Evolutionary conservation across 2,113 vertebrate species (phyloP).

Genomic region (Upupa epops): DNA sequence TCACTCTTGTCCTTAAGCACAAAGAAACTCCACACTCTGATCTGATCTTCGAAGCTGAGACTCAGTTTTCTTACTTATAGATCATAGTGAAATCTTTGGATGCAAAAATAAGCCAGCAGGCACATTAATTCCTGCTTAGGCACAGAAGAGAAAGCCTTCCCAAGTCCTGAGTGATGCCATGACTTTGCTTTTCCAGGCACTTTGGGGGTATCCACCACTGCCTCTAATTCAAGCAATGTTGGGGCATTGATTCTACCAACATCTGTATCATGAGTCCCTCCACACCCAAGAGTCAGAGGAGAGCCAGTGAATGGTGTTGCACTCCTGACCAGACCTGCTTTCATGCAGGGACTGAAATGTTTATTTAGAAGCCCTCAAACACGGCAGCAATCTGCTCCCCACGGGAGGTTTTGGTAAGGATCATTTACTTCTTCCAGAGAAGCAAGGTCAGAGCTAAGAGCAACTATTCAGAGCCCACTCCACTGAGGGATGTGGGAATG

Average conservation of each 20-base stretch:
- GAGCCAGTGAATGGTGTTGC: not conserved
- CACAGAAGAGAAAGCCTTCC: not conserved
- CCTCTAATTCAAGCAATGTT: not conserved
- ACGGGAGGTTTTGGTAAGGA: not conserved
- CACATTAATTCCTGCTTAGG: not conserved
- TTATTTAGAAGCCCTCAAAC: not conserved
- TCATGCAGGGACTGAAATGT: not conserved
- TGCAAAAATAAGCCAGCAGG: not conserved
- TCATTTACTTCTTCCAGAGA: not conserved
- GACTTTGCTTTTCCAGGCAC: not conserved
- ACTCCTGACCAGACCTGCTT: not conserved
- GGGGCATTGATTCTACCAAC: not conserved
- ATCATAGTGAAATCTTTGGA: not conserved
- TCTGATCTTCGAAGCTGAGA: not conserved
- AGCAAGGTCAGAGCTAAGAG: not conserved
- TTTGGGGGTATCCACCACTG: not conserved
- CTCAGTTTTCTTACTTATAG: not conserved
- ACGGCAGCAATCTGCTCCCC: not conserved
- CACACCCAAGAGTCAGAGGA: not conserved
- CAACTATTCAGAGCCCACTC: accelerated
- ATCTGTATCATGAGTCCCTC: not conserved
- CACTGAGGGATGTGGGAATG: not conserved
- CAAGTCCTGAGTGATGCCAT: not conserved
- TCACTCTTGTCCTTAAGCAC: not conserved
- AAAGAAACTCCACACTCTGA: not conserved